phyloP scores from a whole-genome alignment of 2,113 vertebrate genomes.

The Phyllopteryx taeniolatus region DNA sequence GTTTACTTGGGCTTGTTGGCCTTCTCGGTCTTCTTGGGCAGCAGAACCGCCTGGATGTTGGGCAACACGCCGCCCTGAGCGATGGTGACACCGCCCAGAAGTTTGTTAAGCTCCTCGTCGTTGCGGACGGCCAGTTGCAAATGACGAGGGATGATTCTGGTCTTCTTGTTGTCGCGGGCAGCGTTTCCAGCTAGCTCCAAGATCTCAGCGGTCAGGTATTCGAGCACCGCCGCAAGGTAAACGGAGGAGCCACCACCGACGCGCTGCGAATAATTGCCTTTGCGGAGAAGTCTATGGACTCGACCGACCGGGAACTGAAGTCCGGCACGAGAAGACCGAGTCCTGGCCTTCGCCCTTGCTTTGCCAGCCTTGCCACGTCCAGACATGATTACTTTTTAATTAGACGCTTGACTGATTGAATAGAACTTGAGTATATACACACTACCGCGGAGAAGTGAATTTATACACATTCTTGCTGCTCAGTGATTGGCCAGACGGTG shows the following conservation, averaged over 20 bases:
- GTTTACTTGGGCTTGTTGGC: slow-evolving; percentile 35
- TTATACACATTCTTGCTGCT: not conserved
- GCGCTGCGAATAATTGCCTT: not conserved
- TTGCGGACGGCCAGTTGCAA: slow-evolving; percentile 1
- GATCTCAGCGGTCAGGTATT: not conserved
- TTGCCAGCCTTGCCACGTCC: slow-evolving; percentile 2
- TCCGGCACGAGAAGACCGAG: not conserved
- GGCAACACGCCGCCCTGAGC: slow-evolving; percentile 3
- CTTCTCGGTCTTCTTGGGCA: slow-evolving; percentile 17
- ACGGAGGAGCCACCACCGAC: not conserved
- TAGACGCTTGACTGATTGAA: no score
- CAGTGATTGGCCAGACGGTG: not conserved
- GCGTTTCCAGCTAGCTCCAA: not conserved
- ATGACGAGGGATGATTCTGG: not conserved
- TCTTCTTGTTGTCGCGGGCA: slow-evolving; percentile 5
- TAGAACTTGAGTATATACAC: no score
- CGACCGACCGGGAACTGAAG: not conserved
- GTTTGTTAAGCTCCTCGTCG: slow-evolving; percentile 1
- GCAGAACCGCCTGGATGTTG: not conserved
- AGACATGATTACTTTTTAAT: not conserved
- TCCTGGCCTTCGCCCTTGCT: not conserved
- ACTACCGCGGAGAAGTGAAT: no score
- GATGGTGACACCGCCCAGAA: not conserved
- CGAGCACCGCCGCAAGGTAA: not conserved
- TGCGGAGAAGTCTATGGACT: not conserved